These are phyloP conservation scores for Chionomys nivalis DNA, from an alignment of 2,113 vertebrate genomes.

Conservation along the genomic window DNA sequence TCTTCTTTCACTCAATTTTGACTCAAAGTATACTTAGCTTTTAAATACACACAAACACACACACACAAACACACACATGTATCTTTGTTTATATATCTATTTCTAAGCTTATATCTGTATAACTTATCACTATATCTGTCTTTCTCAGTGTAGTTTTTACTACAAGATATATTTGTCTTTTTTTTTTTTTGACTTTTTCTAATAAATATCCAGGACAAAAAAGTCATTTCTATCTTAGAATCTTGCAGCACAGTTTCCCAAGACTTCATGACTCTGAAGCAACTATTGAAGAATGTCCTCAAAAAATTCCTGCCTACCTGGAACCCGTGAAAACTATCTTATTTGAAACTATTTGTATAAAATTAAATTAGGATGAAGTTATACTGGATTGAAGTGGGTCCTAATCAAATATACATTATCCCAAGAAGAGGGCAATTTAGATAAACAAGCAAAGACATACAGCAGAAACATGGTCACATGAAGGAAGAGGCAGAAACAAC, in stretches of 20 bases:
- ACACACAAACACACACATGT: neutral
- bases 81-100: neutral
- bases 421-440: neutral
- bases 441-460: neutral
- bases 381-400: neutral
- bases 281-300: neutral
- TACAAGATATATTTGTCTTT: neutral
- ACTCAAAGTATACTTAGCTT: neutral
- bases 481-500: neutral
- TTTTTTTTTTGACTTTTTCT: constrained; percentile 33
- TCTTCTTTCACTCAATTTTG: neutral
- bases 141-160: constrained; percentile 11
- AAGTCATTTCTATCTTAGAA: neutral
- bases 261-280: neutral
- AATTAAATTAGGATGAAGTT: neutral
- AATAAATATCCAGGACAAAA: neutral
- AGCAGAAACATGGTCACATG: neutral
- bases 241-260: neutral
- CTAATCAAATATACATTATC: neutral
- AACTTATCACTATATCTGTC: neutral
- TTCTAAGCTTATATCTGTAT: neutral
- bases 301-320: neutral
- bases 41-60: neutral
- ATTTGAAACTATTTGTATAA: neutral
- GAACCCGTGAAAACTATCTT: neutral